phyloP scores from a whole-genome alignment of 2,888 invertebrate genomes.

The Tenthredo mesomela region DNA sequence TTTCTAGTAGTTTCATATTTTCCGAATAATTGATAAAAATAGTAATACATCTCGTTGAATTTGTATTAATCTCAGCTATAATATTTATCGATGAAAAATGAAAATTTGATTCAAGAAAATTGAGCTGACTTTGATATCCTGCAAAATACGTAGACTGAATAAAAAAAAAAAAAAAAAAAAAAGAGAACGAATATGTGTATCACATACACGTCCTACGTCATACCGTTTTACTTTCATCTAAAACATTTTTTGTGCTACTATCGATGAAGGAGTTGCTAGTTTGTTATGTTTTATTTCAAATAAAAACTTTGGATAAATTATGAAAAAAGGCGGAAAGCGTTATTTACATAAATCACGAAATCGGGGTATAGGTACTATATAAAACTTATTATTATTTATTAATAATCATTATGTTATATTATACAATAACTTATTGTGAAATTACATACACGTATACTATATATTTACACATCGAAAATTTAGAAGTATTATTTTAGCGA shows the following conservation, averaged over 20 bases:
- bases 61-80: background rate
- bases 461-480: constrained; percentile 60
- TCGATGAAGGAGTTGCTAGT: background rate
- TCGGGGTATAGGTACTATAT: constrained; percentile 17
- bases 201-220: no score
- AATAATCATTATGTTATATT: constrained; percentile 59
- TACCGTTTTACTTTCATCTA: no score
- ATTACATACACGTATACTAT: constrained; percentile 26
- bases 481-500: background rate
- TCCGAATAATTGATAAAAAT: background rate
- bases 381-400: constrained; percentile 49
- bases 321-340: background rate
- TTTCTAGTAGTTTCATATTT: background rate
- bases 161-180: no score
- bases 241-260: no score
- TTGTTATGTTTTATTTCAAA: background rate
- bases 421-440: constrained; percentile 57
- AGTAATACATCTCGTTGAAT: background rate
- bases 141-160: no score
- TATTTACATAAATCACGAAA: background rate
- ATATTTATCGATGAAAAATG: no score
- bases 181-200: no score
- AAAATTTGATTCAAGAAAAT: background rate
- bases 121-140: no score
- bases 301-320: background rate